Evolutionary conservation across 30 jellyfish, hydroid and myxozoan species (phyloP), one percentile per base, ranked within the genome.

Genomic region (Hydractinia symbiolongicarpus): DNA sequence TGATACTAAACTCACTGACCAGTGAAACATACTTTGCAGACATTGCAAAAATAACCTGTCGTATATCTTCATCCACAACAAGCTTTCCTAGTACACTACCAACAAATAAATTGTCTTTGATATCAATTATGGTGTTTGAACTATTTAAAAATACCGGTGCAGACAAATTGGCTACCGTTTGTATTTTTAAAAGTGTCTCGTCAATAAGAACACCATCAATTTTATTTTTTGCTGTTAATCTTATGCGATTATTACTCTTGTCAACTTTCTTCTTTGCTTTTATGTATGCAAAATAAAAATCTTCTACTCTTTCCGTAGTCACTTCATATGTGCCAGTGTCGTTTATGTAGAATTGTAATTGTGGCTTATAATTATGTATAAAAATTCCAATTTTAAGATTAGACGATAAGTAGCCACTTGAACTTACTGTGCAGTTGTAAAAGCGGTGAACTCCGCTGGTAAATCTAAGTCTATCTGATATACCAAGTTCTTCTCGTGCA

Each of bases 401-500:
- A 15, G 87, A 79, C 19, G n/a, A 44, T 53, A 79, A 40, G 10
- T 20, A 30, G 9, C 55, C 55, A 52, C 50, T 66, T 30, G 44
- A 30, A 60, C 3, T n/a, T 7, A 79, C 69, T 61, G 83, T 21
- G 50, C 87, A 79, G 83, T 79, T 79, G 50, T 79, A 79, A 66
- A 61, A 66, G 19, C 66, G 57, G 73, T 79, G n/a, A 9, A 20
- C 15, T 9, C 87, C 87, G 67, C 87, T 60, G 9, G 87, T 79
- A 21, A 79, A 79, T 10, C 87, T 57, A 8, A 79, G 50, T 8
- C 87, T 53, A 67, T 79, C 87, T 60, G 87, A 53, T 49, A 53
- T 20, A 5, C 87, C 87, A 62, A 79, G 87, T 61, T 79, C 87
- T 52, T 79, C 87, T 17, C 87, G 58, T 50, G 16, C 16, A 66